A percentile compares a stretch with the other conserved stretches of the same genome.
These are phyloP conservation scores for Pachycephus smyrnensis DNA, from an alignment of 2,888 invertebrate genomes.

Conservation along the genomic window DNA sequence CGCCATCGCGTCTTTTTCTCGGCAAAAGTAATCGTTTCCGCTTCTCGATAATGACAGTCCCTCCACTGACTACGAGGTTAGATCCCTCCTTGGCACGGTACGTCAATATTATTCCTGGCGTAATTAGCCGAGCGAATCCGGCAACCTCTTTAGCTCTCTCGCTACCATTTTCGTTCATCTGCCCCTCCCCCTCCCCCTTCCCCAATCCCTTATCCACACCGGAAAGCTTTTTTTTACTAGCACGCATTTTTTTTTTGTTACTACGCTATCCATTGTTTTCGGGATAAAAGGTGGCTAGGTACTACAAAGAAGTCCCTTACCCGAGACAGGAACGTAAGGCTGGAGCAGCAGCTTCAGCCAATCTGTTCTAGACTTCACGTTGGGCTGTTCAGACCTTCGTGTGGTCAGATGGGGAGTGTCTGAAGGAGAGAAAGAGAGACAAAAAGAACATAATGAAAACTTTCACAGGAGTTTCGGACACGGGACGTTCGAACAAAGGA, in stretches of 20 bases:
- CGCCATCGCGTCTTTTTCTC: not conserved
- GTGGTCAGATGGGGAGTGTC: not conserved
- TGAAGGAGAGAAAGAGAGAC: not conserved
- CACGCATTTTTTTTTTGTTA: not conserved
- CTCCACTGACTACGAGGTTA: not conserved
- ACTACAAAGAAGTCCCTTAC: not conserved
- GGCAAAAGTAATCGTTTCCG: not conserved
- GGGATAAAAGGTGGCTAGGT: not conserved
- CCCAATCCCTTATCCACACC: not conserved
- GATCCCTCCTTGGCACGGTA: not conserved
- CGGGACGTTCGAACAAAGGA: not conserved
- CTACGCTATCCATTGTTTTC: not conserved
- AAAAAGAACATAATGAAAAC: not conserved
- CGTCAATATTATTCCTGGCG: constrained; percentile 4
- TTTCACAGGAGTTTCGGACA: not conserved
- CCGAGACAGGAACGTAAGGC: not conserved
- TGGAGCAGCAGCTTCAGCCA: not conserved
- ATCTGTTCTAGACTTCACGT: not conserved
- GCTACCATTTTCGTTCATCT: not conserved
- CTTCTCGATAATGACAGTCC: not conserved
- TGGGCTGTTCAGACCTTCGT: not conserved
- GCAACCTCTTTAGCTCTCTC: constrained; percentile 1
- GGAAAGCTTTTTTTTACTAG: not conserved
- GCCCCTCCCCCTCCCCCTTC: not conserved
- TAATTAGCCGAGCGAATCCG: not conserved